These are phyloP conservation scores for Eciton burchellii DNA, from an alignment of 1,140 invertebrate genomes.

Conservation along the genomic window DNA sequence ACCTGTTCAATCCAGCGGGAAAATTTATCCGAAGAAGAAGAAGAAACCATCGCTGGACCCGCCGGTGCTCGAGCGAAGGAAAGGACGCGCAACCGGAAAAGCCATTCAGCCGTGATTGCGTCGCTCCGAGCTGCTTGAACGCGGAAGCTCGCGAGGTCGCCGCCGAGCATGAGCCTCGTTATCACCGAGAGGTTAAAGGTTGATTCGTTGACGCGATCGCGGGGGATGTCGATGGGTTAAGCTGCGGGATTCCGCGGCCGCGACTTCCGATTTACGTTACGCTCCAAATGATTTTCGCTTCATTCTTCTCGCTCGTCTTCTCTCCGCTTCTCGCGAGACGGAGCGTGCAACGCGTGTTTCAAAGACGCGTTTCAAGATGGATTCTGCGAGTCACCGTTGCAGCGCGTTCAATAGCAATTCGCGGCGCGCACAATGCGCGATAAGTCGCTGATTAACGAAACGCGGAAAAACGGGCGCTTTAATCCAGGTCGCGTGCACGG, in stretches of 20 bases:
- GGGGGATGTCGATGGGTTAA: conserved; percentile 43
- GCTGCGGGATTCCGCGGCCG: background rate
- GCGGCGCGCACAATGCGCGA: background rate
- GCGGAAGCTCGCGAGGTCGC: conserved; percentile 26
- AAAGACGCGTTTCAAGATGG: too few species aligned
- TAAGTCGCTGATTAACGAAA: conserved; percentile 47
- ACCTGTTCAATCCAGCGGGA: conserved; percentile 33
- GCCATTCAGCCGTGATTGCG: conserved; percentile 34
- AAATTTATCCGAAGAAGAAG: conserved; percentile 53
- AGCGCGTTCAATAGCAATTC: conserved; percentile 7
- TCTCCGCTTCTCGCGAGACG: too few species aligned
- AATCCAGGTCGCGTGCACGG: conserved; percentile 14
- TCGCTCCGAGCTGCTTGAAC: conserved; percentile 41
- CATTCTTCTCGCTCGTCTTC: too few species aligned
- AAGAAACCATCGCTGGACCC: conserved; percentile 5
- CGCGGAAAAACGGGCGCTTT: conserved; percentile 41
- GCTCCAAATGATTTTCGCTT: conserved; percentile 46
- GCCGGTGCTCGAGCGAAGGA: conserved; percentile 19
- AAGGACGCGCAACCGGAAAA: conserved; percentile 6
- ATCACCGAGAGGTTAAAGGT: conserved; percentile 39
- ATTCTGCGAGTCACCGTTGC: background rate
- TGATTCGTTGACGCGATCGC: conserved; percentile 42
- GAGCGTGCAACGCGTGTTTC: too few species aligned
- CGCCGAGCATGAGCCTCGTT: conserved; percentile 44
- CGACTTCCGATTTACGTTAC: conserved; percentile 33